phyloP scores from a whole-genome alignment of 2,113 vertebrate genomes.

The Lota lota region DNA sequence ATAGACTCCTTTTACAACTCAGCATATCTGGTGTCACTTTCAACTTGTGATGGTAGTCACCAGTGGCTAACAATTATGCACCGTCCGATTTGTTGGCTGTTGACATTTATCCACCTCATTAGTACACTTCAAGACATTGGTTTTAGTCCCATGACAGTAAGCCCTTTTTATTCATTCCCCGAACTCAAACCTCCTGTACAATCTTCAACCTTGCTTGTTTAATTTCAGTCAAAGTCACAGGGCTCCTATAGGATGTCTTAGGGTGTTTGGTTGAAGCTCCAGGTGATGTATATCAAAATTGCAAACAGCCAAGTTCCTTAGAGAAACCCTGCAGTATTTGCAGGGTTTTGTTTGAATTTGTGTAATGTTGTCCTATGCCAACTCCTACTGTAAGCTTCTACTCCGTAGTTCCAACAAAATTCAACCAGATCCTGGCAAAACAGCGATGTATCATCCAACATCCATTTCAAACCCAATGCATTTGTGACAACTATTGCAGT shows the following conservation, averaged over 20 bases:
- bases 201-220: not conserved
- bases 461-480: no score
- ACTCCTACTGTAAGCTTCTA: no score
- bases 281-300: not conserved
- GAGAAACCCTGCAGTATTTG: no score
- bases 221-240: not conserved
- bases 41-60: conserved; percentile 32
- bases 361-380: no score
- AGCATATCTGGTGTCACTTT: conserved; percentile 51
- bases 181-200: conserved; percentile 2
- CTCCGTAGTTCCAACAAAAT: no score
- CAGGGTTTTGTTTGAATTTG: no score
- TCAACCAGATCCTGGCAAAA: no score
- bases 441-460: no score
- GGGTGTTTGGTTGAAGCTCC: not conserved
- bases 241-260: not conserved
- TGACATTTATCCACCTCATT: not conserved
- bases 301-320: not conserved
- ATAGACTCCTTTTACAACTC: conserved; percentile 55
- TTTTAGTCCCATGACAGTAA: conserved; percentile 27
- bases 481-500: no score
- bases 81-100: conserved; percentile 21
- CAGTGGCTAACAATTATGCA: conserved; percentile 36
- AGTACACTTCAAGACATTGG: not conserved
- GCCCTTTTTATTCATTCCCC: conserved; percentile 2